A percentile compares a stretch with the other conserved stretches of the same genome.
Conservation (phyloP, 2,888 invertebrate genomes). For the Melanophora roralis region DNA sequence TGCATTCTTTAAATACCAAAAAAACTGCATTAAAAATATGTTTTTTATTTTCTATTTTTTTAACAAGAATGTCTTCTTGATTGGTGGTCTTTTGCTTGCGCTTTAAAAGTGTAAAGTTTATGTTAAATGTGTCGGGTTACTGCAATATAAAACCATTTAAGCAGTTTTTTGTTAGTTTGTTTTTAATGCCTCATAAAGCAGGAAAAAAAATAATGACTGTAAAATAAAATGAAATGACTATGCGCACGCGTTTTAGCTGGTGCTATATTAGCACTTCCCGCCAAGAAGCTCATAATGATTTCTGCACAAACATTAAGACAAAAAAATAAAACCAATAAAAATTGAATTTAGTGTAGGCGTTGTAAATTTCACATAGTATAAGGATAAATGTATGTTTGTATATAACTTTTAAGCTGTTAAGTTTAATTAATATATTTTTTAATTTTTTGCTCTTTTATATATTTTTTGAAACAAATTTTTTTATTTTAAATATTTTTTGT, state of each 20-base stretch:
- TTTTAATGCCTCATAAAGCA: not conserved
- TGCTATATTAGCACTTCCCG: not conserved
- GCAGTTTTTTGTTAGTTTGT: not conserved
- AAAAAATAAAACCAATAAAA: not conserved
- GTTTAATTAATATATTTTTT: too few relatives aligned
- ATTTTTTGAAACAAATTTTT: not conserved
- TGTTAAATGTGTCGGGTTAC: conserved; percentile 30
- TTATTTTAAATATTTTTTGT: not conserved
- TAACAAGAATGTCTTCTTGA: not conserved
- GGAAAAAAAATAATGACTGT: not conserved
- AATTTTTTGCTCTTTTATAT: not conserved
- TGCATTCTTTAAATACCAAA: too few relatives aligned
- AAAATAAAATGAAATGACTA: not conserved
- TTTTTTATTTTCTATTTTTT: too few relatives aligned
- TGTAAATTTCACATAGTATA: too few relatives aligned
- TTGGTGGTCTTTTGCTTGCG: conserved; percentile 29
- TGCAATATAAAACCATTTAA: conserved; percentile 17
- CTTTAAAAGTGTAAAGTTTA: conserved; percentile 18
- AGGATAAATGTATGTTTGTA: not conserved
- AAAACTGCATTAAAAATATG: too few relatives aligned
- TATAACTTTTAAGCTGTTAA: not conserved
- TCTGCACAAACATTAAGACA: not conserved
- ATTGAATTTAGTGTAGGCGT: conserved; percentile 11
- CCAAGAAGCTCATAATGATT: conserved; percentile 29
- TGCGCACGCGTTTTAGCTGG: conserved; percentile 26